phyloP scores from a whole-genome alignment of 2,888 invertebrate genomes.

The Watsonalla cultraria region DNA sequence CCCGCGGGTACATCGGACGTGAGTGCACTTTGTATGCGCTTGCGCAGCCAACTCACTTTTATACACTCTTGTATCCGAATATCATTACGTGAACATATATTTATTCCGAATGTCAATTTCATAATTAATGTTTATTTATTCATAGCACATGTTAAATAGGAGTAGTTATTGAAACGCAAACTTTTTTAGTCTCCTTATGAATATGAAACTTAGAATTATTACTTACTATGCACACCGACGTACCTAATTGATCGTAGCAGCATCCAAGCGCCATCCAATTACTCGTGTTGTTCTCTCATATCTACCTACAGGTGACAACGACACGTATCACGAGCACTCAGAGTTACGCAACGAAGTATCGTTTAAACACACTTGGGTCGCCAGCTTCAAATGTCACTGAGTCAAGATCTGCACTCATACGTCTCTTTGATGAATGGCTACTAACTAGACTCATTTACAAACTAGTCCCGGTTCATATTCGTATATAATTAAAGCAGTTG shows the following conservation, averaged over 20 bases:
- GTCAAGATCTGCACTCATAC: constrained; percentile 34
- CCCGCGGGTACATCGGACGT: constrained; percentile 43
- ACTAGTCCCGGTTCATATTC: constrained; percentile 14
- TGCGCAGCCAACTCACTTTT: constrained; percentile 12
- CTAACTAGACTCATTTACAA: constrained; percentile 29
- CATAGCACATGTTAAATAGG: constrained; percentile 22
- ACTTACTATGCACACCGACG: constrained; percentile 38
- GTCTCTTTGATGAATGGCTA: constrained; percentile 13
- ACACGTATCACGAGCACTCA: constrained; percentile 27
- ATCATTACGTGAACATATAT: constrained; percentile 43
- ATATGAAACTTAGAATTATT: constrained; percentile 30
- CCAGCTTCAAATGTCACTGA: constrained; percentile 47
- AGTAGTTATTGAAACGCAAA: constrained; percentile 25
- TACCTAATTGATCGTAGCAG: constrained; percentile 36
- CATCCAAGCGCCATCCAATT: constrained; percentile 31
- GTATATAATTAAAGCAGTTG: not conserved
- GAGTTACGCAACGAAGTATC: constrained; percentile 38
- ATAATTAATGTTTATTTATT: constrained; percentile 32
- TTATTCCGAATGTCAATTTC: constrained; percentile 31
- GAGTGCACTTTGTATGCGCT: constrained; percentile 26
- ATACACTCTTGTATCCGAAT: constrained; percentile 28
- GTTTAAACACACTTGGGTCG: constrained; percentile 43
- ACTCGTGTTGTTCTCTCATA: constrained; percentile 35
- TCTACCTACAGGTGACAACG: constrained; percentile 31
- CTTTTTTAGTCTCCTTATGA: constrained; percentile 6